phyloP scores from a whole-genome alignment of 2,797 vertebrate genomes.

The Malurus splendens region DNA sequence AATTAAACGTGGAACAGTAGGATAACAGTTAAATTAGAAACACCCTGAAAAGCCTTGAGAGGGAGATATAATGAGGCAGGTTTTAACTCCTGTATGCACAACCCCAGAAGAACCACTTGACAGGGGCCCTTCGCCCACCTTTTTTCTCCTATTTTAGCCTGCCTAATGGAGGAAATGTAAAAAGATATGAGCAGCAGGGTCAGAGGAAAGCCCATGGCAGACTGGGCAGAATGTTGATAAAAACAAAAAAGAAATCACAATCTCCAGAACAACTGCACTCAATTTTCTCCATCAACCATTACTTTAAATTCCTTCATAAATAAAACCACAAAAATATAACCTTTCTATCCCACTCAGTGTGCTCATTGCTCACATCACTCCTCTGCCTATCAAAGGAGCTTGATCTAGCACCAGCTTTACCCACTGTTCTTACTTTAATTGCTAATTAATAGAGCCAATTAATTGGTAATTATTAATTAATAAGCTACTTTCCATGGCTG shows the following conservation, averaged over 20 bases:
- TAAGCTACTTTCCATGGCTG: not conserved
- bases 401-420: not conserved
- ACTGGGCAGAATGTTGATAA: not conserved
- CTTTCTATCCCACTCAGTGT: fast-evolving
- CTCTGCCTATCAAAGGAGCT: not conserved
- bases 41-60: not conserved
- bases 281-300: not conserved
- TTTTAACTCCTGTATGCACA: not conserved
- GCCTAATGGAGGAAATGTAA: not conserved
- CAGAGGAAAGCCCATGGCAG: not conserved
- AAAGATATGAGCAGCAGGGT: not conserved
- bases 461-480: not conserved
- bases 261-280: not conserved
- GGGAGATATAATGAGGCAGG: not conserved
- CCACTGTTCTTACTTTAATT: not conserved
- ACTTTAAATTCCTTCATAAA: not conserved
- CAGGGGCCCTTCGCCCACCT: fast-evolving
- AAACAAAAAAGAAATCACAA: not conserved
- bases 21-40: not conserved
- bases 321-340: not conserved
- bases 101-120: fast-evolving
- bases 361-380: not conserved
- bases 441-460: not conserved
- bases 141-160: not conserved
- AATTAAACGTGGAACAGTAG: not conserved